Evolutionary conservation across 2,797 vertebrate species (phyloP).

Genomic region (Aulostomus chinensis): DNA sequence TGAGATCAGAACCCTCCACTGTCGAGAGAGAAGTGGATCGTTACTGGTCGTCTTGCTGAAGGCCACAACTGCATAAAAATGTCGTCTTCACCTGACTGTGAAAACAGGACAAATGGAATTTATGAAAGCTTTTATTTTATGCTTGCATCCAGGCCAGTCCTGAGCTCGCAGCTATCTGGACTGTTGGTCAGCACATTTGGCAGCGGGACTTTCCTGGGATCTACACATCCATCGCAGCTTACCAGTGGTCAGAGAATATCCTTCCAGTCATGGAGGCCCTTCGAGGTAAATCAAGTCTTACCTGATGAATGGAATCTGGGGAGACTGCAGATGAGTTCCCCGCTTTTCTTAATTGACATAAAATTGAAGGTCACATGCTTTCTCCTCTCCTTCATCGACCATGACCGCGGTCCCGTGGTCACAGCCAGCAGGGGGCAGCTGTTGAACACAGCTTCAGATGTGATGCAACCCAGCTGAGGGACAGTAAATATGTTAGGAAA

Average conservation of each 20-base stretch:
- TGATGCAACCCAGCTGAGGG: not conserved
- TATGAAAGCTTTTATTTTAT: not conserved
- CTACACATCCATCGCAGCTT: slow-evolving; percentile 87
- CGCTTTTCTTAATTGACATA: no score
- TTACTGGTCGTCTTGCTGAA: no score
- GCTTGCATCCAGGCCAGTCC: slow-evolving; percentile 84
- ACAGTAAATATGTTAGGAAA: no score
- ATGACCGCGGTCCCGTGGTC: no score
- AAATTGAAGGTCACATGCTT: no score
- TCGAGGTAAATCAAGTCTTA: slow-evolving; percentile 80
- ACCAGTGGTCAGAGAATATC: slow-evolving; percentile 94
- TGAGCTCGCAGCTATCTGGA: slow-evolving; percentile 91
- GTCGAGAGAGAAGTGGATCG: no score
- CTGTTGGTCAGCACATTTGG: slow-evolving; percentile 95
- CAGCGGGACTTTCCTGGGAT: slow-evolving; percentile 96
- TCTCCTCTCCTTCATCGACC: no score
- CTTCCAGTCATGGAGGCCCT: slow-evolving; percentile 96
- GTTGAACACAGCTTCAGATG: slow-evolving; percentile 1
- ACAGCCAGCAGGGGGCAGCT: slow-evolving; percentile 12
- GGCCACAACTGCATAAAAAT: no score
- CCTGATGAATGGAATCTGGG: no score
- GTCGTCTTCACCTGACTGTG: no score
- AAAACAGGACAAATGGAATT: not conserved
- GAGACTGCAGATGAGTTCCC: no score
- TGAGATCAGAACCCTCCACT: no score